Base-by-base conservation (phyloP, 2,113 vertebrate species). In the Larimichthys polyactis region DNA sequence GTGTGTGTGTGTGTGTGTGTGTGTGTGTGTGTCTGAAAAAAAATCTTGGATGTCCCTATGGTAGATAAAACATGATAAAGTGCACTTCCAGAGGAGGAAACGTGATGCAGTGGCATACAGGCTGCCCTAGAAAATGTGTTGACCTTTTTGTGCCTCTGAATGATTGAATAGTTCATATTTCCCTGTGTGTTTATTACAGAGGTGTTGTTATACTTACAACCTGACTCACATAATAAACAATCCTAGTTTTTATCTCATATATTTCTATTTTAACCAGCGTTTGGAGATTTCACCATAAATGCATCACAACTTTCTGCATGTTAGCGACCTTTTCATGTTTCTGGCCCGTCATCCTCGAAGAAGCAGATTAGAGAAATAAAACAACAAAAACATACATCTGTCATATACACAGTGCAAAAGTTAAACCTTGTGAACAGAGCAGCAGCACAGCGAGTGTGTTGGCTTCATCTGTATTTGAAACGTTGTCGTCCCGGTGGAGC, bases 401-500 rank as follows among this genome's bases (percentile, higher is more conserved):
- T 32, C 1, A 11, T 11, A 11, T 11, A 12, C 17, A 32, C 9
- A 49, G 12, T 27, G 19, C 16, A 17, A 63, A 12, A 16, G 9
- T 24, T 4, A 32, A 48, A 62, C 22, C 14, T 10, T 51, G 9
- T 15, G 46, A 55, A 27, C 66, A 64, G 12, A 58, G 51, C 24
- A 71, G 51, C 29, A 36, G 66, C 14, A 10, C 22, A 54, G 64
- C 1, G 17, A 65, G 2, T 0, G 1, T 11, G 10, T 29, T n/a
- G 70, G 32, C 75, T 82, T 76, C 46, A 67, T 83, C 65, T 78
- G 51, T 51, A 20, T 32, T 73, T 75, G 9, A 55, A 63, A 46
- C n/a, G 24, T 11, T 9, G 24, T 20, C 9, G 3, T 58, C 55
- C 22, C 74, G 44, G 46, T 2, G 5, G 74, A 75, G 48, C 69